phyloP scores from a whole-genome alignment of 2,797 vertebrate genomes.

The Falco biarmicus region DNA sequence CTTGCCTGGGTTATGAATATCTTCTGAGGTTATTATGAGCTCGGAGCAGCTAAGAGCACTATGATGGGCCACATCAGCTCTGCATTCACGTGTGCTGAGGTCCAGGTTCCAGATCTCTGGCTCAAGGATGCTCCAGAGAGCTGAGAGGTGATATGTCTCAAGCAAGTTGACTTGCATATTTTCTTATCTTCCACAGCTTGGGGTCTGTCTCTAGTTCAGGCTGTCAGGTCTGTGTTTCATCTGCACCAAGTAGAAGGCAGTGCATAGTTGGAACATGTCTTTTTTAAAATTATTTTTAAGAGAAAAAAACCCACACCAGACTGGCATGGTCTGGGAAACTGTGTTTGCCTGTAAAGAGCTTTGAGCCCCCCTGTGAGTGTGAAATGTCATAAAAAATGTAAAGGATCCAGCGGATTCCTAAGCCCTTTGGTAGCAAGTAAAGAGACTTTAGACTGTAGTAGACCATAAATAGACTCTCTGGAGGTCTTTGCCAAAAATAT shows the following conservation, averaged over 20 bases:
- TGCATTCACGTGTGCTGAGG: accelerated
- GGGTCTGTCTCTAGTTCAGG: not conserved
- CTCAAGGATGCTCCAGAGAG: not conserved
- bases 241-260: not conserved
- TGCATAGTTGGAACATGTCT: not conserved
- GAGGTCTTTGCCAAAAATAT: not conserved
- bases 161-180: not conserved
- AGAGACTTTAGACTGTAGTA: not conserved
- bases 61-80: not conserved
- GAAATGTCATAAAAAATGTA: not conserved
- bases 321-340: not conserved
- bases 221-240: not conserved
- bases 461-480: not conserved
- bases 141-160: not conserved
- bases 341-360: not conserved
- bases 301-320: no score
- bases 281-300: not conserved
- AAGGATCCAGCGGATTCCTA: not conserved
- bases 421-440: not conserved
- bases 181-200: not conserved
- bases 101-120: not conserved
- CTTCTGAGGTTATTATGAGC: not conserved
- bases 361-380: not conserved
- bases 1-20: not conserved
- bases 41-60: not conserved